Evolutionary conservation across 2,888 invertebrate genomes (phyloP).

Genomic region (Tipula vernalis): DNA sequence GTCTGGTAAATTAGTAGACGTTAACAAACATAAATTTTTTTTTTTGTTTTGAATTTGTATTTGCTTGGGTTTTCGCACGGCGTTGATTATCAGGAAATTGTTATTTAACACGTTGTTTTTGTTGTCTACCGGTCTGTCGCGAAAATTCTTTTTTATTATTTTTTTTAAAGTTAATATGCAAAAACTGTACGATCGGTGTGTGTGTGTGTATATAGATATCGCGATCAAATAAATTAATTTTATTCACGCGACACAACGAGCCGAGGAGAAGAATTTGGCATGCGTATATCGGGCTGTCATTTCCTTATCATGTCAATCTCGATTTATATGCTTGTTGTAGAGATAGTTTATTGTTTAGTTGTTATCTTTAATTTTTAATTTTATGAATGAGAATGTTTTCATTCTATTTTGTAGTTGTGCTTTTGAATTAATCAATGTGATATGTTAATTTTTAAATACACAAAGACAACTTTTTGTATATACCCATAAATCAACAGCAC

Average conservation of each 20-base stretch:
- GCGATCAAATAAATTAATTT: background rate
- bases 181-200: background rate
- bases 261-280: background rate
- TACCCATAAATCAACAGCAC: background rate
- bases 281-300: background rate
- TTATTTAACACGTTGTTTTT: background rate
- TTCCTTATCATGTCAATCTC: background rate
- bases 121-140: background rate
- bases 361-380: background rate
- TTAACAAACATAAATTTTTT: background rate
- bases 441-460: background rate
- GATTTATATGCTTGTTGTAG: background rate
- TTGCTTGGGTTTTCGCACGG: background rate
- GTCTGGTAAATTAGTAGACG: background rate
- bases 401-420: background rate
- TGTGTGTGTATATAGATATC: background rate
- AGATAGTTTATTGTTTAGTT: background rate
- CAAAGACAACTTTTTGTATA: background rate
- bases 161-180: background rate
- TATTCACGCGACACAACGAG: background rate
- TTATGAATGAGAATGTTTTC: background rate
- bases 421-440: background rate
- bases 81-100: background rate
- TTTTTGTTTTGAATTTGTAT: too few relatives aligned
- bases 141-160: background rate